Base-by-base conservation (phyloP, 1,140 invertebrate genomes). In the Papilio machaon region DNA sequence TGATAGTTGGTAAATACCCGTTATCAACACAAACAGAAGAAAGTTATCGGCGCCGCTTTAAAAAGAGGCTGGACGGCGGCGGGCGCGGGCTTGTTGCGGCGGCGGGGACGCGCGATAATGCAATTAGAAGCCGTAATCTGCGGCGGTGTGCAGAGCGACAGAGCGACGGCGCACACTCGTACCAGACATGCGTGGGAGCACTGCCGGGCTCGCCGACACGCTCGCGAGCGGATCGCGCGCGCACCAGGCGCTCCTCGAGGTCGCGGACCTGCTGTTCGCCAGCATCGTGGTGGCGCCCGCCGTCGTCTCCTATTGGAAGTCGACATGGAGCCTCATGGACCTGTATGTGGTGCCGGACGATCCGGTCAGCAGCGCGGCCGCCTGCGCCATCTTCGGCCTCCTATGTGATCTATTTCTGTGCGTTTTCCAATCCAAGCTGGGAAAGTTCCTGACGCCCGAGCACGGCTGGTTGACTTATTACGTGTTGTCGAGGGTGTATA, bases 251-350 rank as follows among this genome's bases (percentile, higher is more conserved):
- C 92, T 97, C 8, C 95, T 98, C 23, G 96, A 96, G 15, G 86
- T 97, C 70, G 91, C 97, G 64, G 98, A 98, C 90, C 95, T 95
- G 15, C 85, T 97, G 17, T 95, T 98, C 86, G 97, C 97, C 7
- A 96, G 96, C 70, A 87, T 96, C 0, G 94, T 98, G 13, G 96
- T 98, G 8, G 96, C 97, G 0, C 97, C 97, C 10, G 96, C 97
- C 11, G 97, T 98, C 2, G 97, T 98, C 10, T 96, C 96, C 73
- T 98, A 98, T 89, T 98, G 98, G 98, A 95, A 98, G 46, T 97
- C 97, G 76, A 97, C 97, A 46, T 98, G 97, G 97, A 95, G 96
- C 67, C 95, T 98, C 19, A 96, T 97, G 95, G 97, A 97, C 82
- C 87, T 96, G 46, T 97, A 97, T 89, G 94, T 98, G 35, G 96